Base-by-base conservation (phyloP, 1,140 invertebrate genomes). In the Bombyx mori region DNA sequence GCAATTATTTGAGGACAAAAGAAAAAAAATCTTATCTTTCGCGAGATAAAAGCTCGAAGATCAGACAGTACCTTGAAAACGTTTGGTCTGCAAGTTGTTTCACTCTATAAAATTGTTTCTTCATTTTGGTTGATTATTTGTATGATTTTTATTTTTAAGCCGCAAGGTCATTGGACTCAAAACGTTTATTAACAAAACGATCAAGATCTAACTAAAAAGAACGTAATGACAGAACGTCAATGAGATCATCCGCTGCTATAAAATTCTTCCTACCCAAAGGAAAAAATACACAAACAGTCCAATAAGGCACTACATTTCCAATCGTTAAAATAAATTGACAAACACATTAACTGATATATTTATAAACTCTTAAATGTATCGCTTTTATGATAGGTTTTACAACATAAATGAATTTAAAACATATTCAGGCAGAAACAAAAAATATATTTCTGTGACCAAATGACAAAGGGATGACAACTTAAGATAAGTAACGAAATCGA, bases 21-120 rank as follows among this genome's bases (percentile, higher is more conserved):
- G 52, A 64, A 56, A 49, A 56, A 61, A 53, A 77, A 77, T 81
- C 77, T 86, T 86, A 86, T 86, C 81, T 71, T 66, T 75, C 68
- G 65, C 58, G 52, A 71, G 73, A 82, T 79, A 81, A 75, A 65
- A 65, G 63, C 47, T 57, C 51, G 56, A 45, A 22, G 57, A 68
- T 54, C 60, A 61, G 58, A 35, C 42, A 68, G 88, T 92, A 96
- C 94, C 94, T 94, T 77, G 94, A 93, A 88, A 96, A 94, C 60
- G 94, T 95, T 89, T 96, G 95, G 89, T 96, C 94, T 65, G 94
- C 94, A 54, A 96, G 90, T 84, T 96, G 94, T 86, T 96, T 96
- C 50, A 96, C 94, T 68, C 94, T 91, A 82, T 95, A 93, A 86
- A 96, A 95, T 86, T 96, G 94, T 88, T 95, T 96, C 90, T 95